phyloP scores from a whole-genome alignment of 2,797 vertebrate species.

The Pagetopsis macropterus region DNA sequence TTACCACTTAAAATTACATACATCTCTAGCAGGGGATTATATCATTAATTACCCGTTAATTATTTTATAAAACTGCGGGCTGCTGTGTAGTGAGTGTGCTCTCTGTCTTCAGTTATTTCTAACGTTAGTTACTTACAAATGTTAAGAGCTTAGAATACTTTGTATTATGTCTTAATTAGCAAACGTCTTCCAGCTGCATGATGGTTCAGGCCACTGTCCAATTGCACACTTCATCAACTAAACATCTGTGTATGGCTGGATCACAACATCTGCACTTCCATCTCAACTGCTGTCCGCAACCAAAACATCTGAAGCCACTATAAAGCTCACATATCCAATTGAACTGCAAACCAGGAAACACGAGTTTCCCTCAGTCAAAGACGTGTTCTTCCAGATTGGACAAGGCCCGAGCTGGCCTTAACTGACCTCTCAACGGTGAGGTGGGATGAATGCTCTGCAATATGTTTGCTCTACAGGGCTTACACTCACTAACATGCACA shows the following conservation, averaged over 20 bases:
- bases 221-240: conserved; percentile 16
- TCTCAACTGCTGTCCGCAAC: conserved; percentile 19
- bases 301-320: conserved; percentile 40
- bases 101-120: background rate
- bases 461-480: conserved; percentile 25
- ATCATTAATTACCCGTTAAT: background rate
- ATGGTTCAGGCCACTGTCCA: conserved; percentile 6
- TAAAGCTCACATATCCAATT: conserved; percentile 28
- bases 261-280: conserved; percentile 29
- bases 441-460: conserved; percentile 12
- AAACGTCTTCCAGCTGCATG: background rate
- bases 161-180: background rate
- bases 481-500: conserved; percentile 27
- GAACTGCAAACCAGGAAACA: conserved; percentile 30
- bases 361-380: conserved; percentile 22
- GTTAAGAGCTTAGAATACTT: background rate
- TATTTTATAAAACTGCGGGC: background rate
- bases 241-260: conserved; percentile 29
- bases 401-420: conserved; percentile 33
- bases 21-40: background rate
- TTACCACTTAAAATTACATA: background rate
- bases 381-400: conserved; percentile 47
- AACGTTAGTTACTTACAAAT: conserved; percentile 1
- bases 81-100: background rate
- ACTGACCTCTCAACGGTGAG: conserved; percentile 27